Conservation (phyloP, 2,113 vertebrate species). For the Garra rufa region DNA sequence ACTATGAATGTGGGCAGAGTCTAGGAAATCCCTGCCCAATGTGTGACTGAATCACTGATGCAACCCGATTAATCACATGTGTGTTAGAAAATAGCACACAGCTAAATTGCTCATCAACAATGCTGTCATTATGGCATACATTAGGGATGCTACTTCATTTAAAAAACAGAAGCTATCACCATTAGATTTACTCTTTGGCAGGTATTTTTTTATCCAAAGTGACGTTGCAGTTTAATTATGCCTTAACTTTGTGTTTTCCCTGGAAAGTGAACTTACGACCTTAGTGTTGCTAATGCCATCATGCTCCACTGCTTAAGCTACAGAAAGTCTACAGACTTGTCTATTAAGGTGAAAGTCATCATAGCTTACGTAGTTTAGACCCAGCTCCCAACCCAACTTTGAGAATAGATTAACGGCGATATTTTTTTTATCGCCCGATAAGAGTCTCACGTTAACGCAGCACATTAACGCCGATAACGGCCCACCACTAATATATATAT, state of each 20-base stretch:
- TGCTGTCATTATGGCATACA: conserved; percentile 14
- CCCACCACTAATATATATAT: too few relatives aligned
- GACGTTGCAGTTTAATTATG: not conserved
- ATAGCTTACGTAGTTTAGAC: too few relatives aligned
- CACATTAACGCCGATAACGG: too few relatives aligned
- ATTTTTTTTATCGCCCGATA: too few relatives aligned
- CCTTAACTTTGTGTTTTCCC: not conserved
- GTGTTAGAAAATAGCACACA: conserved; percentile 31
- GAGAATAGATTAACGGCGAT: too few relatives aligned
- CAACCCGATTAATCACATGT: conserved; percentile 23
- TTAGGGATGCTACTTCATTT: not conserved
- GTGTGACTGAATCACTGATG: conserved; percentile 31
- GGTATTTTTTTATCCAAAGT: not conserved
- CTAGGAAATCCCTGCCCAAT: conserved; percentile 48
- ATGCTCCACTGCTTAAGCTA: not conserved
- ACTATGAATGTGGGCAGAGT: conserved; percentile 40
- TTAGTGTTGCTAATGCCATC: not conserved
- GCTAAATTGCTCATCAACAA: conserved; percentile 38
- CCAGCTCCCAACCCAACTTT: too few relatives aligned
- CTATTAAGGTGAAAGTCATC: too few relatives aligned
- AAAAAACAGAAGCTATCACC: not conserved
- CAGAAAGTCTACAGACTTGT: not conserved
- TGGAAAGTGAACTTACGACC: not conserved
- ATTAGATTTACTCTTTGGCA: not conserved
- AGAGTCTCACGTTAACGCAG: too few relatives aligned